A percentile compares a stretch with the other conserved stretches of the same genome.
These are phyloP conservation scores for Falcunculus frontatus DNA, from an alignment of 2,113 vertebrate genomes.

Conservation along the genomic window DNA sequence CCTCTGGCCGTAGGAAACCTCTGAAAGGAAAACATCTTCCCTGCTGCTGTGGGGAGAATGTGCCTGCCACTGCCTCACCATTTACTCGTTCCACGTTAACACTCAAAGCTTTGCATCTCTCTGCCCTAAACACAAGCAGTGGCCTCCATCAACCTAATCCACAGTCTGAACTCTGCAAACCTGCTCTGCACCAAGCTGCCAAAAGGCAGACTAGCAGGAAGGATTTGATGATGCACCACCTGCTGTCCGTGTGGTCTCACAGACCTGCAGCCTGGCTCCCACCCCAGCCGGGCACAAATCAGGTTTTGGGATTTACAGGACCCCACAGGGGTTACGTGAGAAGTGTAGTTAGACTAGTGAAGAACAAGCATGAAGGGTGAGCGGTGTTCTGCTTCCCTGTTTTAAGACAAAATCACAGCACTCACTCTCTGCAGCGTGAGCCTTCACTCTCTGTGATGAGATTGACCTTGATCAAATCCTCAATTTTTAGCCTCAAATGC, in stretches of 20 bases:
- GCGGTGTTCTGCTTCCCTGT: no score
- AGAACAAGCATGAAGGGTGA: neutral
- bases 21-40: neutral
- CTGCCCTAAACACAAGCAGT: neutral
- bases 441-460: neutral
- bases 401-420: neutral
- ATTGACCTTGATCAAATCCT: neutral
- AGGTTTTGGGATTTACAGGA: neutral
- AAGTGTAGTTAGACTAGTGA: neutral
- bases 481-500: fast-evolving
- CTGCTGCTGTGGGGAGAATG: neutral
- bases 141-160: no score
- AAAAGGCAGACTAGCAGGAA: neutral
- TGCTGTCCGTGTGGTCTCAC: fast-evolving
- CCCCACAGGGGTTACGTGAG: fast-evolving
- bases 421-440: neutral
- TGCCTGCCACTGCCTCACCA: fast-evolving
- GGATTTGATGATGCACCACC: no score
- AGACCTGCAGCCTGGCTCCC: neutral
- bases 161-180: neutral
- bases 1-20: fast-evolving
- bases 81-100: no score
- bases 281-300: neutral
- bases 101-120: neutral
- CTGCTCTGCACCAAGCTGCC: fast-evolving